phyloP scores from a whole-genome alignment of 2,797 vertebrate species.

The Sphenodon punctatus region DNA sequence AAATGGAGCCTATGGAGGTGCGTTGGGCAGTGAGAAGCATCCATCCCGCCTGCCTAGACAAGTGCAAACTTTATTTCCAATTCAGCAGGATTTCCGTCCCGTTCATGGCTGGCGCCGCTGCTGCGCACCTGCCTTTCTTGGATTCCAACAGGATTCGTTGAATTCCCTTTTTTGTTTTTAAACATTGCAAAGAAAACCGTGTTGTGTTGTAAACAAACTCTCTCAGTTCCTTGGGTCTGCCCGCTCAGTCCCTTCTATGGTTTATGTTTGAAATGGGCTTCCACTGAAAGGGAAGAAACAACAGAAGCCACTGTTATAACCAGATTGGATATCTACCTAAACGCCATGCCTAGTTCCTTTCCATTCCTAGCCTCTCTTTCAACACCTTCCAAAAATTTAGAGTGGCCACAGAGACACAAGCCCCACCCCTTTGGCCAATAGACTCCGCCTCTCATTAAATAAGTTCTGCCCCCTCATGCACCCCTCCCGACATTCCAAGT shows the following conservation, averaged over 20 bases:
- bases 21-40: too few relatives aligned
- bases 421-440: too few relatives aligned
- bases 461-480: too few relatives aligned
- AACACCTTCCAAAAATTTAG: too few relatives aligned
- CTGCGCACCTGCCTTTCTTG: slow-evolving; percentile 1
- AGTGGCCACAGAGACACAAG: too few relatives aligned
- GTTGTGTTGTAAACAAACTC: slow-evolving; percentile 71
- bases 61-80: neutral
- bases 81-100: neutral
- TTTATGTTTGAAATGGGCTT: slow-evolving; percentile 98
- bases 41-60: neutral
- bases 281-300: slow-evolving; percentile 80
- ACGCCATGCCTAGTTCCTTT: too few relatives aligned
- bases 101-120: neutral
- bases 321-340: too few relatives aligned
- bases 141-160: slow-evolving; percentile 38
- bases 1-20: neutral
- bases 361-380: too few relatives aligned
- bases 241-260: slow-evolving; percentile 76
- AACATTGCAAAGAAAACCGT: slow-evolving; percentile 65
- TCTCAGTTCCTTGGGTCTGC: slow-evolving; percentile 44
- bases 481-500: too few relatives aligned
- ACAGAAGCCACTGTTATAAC: neutral
- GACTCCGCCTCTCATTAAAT: too few relatives aligned
- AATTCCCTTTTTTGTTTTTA: slow-evolving; percentile 56